These are phyloP conservation scores for Acronicta psi DNA, from an alignment of 2,888 invertebrate genomes.

Conservation along the genomic window DNA sequence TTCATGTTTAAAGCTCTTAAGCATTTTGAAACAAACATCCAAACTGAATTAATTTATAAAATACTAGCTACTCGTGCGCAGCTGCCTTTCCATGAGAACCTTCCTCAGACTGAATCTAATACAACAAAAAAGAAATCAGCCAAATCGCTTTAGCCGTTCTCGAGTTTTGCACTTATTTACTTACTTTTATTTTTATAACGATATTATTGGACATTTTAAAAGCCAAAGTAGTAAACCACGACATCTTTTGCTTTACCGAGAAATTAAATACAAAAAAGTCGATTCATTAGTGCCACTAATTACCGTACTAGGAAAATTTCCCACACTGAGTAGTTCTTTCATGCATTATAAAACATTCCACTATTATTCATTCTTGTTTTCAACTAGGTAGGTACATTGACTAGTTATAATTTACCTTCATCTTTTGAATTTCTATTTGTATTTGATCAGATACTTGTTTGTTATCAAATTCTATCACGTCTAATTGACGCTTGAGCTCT, in stretches of 20 bases:
- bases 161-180: too few species aligned
- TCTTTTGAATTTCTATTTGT: conserved; percentile 82
- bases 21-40: too few species aligned
- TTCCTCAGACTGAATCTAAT: too few species aligned
- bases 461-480: conserved; percentile 78
- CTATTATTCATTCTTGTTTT: not conserved
- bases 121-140: too few species aligned
- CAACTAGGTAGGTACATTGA: not conserved
- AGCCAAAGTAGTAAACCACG: not conserved
- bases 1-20: too few species aligned
- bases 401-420: conserved; percentile 77
- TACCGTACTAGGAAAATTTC: not conserved
- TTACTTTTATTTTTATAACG: too few species aligned
- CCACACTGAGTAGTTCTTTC: not conserved
- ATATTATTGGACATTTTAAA: too few species aligned
- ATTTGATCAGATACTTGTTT: conserved; percentile 84
- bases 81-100: too few species aligned
- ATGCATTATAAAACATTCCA: not conserved
- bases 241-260: conserved; percentile 5
- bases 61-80: too few species aligned
- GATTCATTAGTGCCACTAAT: not conserved
- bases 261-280: conserved; percentile 11
- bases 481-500: conserved; percentile 76
- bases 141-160: too few species aligned
- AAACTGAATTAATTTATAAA: too few species aligned